Base-by-base conservation (phyloP, 2,797 vertebrate genomes). In the Coreius guichenoti region DNA sequence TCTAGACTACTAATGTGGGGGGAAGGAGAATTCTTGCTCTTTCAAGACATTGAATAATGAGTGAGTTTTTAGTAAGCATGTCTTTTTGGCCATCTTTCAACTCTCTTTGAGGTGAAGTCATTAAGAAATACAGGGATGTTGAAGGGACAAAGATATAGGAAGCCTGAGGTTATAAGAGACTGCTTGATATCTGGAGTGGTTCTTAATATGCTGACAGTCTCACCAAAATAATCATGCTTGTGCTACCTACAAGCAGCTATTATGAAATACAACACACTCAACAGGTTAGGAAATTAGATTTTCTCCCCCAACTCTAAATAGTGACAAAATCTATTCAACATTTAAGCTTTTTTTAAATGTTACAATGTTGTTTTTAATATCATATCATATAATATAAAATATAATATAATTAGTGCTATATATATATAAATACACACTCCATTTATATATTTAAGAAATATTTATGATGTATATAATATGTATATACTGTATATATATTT, bases 1-100 rank as follows among this genome's bases (percentile, higher is more conserved):
- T 84, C 68, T 75, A 26, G 80, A 85, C 85, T 75, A 80, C 76
- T 69, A 75, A 82, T 81, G 54, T 84, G 47, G 39, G 56, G 31
- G 47, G 72, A 77, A 51, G 49, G 56, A 43, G 51, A 58, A 31
- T 61, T 58, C 11, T 63, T 72, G 79, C 65, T 86, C 61, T 70
- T 63, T 85, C 13, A 21, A 77, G 61, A 19, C 65, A 14, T 29
- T 68, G 63, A 76, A 77, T 68, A 77, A 56, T 84, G 74, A 54
- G 63, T 29, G 72, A 43, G 61, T 43, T 84, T 77, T 56, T 77
- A 43, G 61, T 54, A 68, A 56, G 63, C 74, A 68, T 84, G 33
- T 21, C 63, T 84, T 77, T 84, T 54, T 77, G 63, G 47, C 33
- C 51, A 51, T 43, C 43, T 83, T 83, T 83, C 23, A 83, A 39